Conservation (phyloP, 2,797 vertebrate species). For the Threskiornis aethiopicus region DNA sequence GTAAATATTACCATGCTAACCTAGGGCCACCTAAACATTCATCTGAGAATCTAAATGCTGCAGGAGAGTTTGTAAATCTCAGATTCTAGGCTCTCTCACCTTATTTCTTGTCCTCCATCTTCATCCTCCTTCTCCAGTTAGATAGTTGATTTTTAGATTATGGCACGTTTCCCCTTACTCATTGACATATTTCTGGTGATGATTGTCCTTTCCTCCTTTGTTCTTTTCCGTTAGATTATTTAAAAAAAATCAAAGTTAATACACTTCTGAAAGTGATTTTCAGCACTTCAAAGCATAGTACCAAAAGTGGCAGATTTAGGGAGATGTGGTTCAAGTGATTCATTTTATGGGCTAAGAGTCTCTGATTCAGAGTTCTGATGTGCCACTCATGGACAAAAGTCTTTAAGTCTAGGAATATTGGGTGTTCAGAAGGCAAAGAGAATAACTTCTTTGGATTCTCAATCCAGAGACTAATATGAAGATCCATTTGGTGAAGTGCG, state of each 20-base stretch:
- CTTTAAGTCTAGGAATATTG: neutral
- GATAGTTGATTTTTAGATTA: neutral
- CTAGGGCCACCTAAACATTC: neutral
- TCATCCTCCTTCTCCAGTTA: neutral
- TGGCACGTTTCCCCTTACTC: neutral
- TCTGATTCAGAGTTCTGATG: neutral
- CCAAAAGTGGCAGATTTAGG: neutral
- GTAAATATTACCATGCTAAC: neutral
- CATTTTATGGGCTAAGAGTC: neutral
- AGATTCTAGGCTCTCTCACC: neutral
- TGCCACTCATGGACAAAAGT: neutral
- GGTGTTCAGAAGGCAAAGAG: neutral
- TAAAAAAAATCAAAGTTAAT: neutral
- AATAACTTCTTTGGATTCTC: neutral
- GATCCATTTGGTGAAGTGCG: neutral
- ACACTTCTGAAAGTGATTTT: neutral
- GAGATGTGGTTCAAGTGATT: neutral
- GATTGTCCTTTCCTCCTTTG: neutral
- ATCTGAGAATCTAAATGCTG: neutral
- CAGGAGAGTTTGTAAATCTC: neutral
- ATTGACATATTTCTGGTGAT: neutral
- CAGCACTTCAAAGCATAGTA: neutral
- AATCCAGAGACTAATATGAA: neutral
- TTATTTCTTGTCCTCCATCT: neutral
- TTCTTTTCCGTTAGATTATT: neutral